Conservation (phyloP, 2,888 invertebrate species). For the Agrotis segetum region DNA sequence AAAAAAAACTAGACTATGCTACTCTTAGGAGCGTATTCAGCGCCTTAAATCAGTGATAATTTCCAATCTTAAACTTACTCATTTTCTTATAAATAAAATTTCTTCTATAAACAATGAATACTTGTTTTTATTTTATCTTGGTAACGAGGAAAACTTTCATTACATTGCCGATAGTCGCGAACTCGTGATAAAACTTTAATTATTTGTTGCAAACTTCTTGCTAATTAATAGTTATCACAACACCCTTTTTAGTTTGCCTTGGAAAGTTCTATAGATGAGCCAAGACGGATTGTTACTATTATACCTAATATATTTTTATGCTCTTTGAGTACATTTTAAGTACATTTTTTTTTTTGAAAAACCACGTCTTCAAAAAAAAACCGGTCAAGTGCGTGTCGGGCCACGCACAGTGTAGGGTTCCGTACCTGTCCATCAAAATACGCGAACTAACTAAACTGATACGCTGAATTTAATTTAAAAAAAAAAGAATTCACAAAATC, state of each 20-base stretch:
- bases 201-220: constrained; percentile 44
- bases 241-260: constrained; percentile 9
- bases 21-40: not conserved
- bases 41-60: not conserved
- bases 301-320: not conserved
- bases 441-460: no score
- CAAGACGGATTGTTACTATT: not conserved
- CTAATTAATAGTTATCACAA: constrained; percentile 49
- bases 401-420: no score
- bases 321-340: not conserved
- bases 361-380: no score
- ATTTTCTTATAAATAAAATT: not conserved
- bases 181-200: constrained; percentile 30
- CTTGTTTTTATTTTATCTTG: constrained; percentile 4
- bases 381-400: no score
- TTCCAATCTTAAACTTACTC: not conserved
- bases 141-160: constrained; percentile 19
- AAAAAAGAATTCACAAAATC: no score
- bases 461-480: no score
- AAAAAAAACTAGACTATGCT: not conserved
- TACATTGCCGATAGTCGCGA: constrained; percentile 25
- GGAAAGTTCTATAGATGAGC: constrained; percentile 12
- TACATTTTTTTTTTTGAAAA: no score
- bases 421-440: no score
- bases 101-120: not conserved